Evolutionary conservation across 2,888 invertebrate species (phyloP).

Genomic region (Orthosia cruda): DNA sequence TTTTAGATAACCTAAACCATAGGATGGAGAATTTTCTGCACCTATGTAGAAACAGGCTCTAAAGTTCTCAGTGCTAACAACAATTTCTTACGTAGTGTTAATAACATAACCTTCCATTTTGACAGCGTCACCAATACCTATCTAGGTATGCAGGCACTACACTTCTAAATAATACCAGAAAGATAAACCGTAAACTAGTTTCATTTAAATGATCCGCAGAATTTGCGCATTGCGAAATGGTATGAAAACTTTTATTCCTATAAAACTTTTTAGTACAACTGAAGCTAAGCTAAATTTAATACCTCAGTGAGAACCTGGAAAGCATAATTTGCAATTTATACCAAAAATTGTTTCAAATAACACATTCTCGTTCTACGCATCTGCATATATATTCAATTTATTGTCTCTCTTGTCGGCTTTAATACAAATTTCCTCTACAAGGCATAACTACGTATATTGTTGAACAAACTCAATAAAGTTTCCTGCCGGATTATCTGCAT

Average conservation of each 20-base stretch:
- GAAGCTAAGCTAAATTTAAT: constrained; percentile 41
- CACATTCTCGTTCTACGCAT: constrained; percentile 15
- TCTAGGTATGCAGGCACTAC: background rate
- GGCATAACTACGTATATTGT: constrained; percentile 70
- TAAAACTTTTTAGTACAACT: constrained; percentile 38
- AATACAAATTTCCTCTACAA: constrained; percentile 55
- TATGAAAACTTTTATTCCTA: constrained; percentile 41
- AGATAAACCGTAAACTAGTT: constrained; percentile 16
- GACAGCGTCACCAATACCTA: background rate
- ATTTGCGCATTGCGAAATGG: constrained; percentile 46
- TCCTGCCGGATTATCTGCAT: constrained; percentile 69
- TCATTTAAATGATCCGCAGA: constrained; percentile 23
- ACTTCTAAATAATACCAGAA: background rate
- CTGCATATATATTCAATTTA: constrained; percentile 52
- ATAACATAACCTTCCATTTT: background rate
- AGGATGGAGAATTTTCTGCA: background rate
- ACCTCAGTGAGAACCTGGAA: constrained; percentile 11
- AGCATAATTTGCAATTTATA: constrained; percentile 43
- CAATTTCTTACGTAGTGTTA: background rate
- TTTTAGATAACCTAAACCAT: background rate
- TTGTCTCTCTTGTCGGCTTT: constrained; percentile 38
- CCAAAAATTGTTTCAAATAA: constrained; percentile 39
- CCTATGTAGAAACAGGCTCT: background rate
- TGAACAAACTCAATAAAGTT: constrained; percentile 71
- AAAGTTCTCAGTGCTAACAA: background rate